Base-by-base conservation (phyloP, 2,797 vertebrate genomes). In the Threskiornis aethiopicus region DNA sequence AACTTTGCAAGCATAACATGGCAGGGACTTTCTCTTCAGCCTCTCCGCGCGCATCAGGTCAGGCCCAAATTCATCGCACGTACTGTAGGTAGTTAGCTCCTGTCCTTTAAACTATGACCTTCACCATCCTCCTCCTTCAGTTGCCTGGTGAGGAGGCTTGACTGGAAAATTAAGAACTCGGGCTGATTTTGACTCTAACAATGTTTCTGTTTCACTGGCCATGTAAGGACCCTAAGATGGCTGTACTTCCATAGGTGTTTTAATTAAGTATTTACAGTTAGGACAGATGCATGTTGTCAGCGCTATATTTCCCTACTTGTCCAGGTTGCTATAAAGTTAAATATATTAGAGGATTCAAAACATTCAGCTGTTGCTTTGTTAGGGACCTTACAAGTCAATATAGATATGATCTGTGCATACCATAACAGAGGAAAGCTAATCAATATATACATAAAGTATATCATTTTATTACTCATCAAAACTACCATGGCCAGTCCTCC, bases 1-100 rank as follows among this genome's bases (percentile, higher is more conserved):
- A 71, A n/a, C 22, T 80, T 80, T 67, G 13, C 20, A 64, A 73
- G 9, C 4, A 46, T 8, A 13, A 5, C 0, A 0, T 59, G 52
- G 16, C 47, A 77, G 13, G 26, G n/a, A 35, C 7, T 31, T 70
- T 66, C 24, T 29, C 33, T 78, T 41, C 72, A 59, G 6, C 12
- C 7, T 66, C 21, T 66, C 25, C 16, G 5, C 10, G 28, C 4
- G 62, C 22, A 6, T 55, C 47, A 91, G 6, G 10, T 85, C 59
- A 67, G 52, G n/a, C 33, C 10, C 49, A 79, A 41, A 72, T 42
- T 71, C 58, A 61, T 10, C 65, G 25, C 31, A 65, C 3, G 3
- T 35, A 6, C 37, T 47, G 5, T 11, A 67, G 35, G 24, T 20
- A 41, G n/a, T 21, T 24, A 69, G 10, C 14, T 72, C 31, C 33